Percentiles rank a stretch among this genome's conserved stretches.
These are phyloP conservation scores for Serrognathus titanus DNA, from an alignment of 2,888 invertebrate species.

Conservation along the genomic window DNA sequence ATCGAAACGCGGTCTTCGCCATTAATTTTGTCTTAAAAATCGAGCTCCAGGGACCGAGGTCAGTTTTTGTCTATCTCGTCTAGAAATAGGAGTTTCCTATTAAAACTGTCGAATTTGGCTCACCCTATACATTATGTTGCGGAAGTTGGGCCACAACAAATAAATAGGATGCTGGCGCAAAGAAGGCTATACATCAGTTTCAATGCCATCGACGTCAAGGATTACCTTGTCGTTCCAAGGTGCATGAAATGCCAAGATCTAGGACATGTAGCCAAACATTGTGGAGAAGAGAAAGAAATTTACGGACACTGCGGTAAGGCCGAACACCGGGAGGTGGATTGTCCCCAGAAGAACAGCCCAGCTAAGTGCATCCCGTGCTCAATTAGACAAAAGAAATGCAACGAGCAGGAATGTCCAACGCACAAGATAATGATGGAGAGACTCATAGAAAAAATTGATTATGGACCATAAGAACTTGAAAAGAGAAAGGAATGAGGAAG, in stretches of 20 bases:
- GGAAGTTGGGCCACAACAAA: not conserved
- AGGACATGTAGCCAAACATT: constrained; percentile 5
- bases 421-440: constrained; percentile 7
- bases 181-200: constrained; percentile 6
- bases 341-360: not conserved
- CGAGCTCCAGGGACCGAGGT: too few relatives aligned
- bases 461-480: not conserved
- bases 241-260: constrained; percentile 6
- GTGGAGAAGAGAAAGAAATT: not conserved
- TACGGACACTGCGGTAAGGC: constrained; percentile 4
- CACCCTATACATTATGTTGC: too few relatives aligned
- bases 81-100: too few relatives aligned
- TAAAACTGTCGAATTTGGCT: too few relatives aligned
- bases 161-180: not conserved
- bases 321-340: not conserved
- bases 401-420: not conserved
- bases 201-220: not conserved
- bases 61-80: too few relatives aligned
- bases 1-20: too few relatives aligned
- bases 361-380: not conserved
- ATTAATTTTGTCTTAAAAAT: too few relatives aligned
- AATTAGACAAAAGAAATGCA: constrained; percentile 2
- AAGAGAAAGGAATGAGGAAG: not conserved
- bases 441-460: constrained; percentile 7
- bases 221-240: constrained; percentile 4